Evolutionary conservation across 2,797 vertebrate species (phyloP).

Genomic region (Syngnathus acus): DNA sequence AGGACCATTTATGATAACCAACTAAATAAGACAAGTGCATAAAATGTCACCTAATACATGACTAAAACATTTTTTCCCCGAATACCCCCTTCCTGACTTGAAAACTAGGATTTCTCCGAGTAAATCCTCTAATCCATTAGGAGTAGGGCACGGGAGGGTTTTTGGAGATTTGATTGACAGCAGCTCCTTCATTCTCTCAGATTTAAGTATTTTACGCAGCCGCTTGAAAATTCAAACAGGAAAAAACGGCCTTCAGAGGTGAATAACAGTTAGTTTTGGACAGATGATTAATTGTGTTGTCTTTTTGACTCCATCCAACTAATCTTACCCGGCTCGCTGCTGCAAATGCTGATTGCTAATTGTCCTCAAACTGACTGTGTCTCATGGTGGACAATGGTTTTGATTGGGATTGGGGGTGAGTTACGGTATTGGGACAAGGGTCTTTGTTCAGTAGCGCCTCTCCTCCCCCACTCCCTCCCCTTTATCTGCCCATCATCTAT

Average conservation of each 20-base stretch:
- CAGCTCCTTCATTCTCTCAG: constrained; percentile 19
- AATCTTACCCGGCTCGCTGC: constrained; percentile 33
- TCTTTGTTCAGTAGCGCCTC: constrained; percentile 70
- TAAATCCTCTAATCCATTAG: constrained; percentile 60
- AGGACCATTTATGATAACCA: background rate
- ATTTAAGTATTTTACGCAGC: constrained; percentile 3
- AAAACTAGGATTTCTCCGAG: constrained; percentile 54
- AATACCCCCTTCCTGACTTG: constrained; percentile 38
- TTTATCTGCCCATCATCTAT: constrained; percentile 63
- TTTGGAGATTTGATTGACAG: constrained; percentile 41
- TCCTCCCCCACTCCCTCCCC: constrained; percentile 55
- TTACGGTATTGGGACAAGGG: constrained; percentile 67
- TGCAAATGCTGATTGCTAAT: constrained; percentile 60
- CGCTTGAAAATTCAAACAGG: too few species aligned
- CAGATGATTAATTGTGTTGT: constrained; percentile 1
- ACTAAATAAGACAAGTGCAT: background rate
- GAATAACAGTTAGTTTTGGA: background rate
- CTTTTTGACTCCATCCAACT: constrained; percentile 24
- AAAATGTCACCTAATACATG: background rate
- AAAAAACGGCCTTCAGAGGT: background rate
- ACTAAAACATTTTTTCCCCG: constrained; percentile 21
- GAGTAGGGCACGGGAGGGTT: constrained; percentile 33
- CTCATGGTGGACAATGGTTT: constrained; percentile 57
- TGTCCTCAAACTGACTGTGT: constrained; percentile 60
- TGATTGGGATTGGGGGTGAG: constrained; percentile 61